A percentile compares a stretch with the other conserved stretches of the same genome.
These are phyloP conservation scores for Danio choprae DNA, from an alignment of 2,797 vertebrate genomes.

Conservation along the genomic window DNA sequence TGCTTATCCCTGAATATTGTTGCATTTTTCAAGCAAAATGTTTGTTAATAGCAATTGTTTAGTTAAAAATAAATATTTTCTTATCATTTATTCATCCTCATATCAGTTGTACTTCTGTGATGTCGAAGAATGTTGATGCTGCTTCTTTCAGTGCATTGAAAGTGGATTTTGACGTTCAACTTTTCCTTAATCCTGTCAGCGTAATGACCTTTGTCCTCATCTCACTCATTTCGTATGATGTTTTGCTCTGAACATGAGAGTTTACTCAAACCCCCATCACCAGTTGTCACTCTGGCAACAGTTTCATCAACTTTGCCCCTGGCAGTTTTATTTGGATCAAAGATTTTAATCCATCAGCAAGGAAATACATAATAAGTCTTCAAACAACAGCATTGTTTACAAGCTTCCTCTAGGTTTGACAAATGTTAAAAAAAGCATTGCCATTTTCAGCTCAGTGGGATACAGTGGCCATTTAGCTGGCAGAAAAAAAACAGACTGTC, in stretches of 20 bases:
- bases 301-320: not conserved
- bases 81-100: not conserved
- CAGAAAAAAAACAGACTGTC: constrained; percentile 33
- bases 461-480: constrained; percentile 28
- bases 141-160: not conserved
- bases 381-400: not conserved
- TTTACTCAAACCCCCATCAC: not conserved
- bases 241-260: not conserved
- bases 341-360: not conserved
- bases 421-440: not conserved
- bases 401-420: not conserved
- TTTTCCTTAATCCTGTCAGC: not conserved
- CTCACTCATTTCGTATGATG: not conserved
- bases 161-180: not conserved
- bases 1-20: not conserved
- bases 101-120: not conserved
- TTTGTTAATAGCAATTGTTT: not conserved
- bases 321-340: not conserved
- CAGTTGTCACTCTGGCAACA: not conserved
- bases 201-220: not conserved
- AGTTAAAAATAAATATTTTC: not conserved
- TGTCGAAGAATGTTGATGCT: not conserved
- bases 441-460: not conserved
- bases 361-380: not conserved
- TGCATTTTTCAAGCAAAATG: not conserved